These are phyloP conservation scores for Paralichthys olivaceus DNA, from an alignment of 2,113 vertebrate genomes.

Conservation along the genomic window DNA sequence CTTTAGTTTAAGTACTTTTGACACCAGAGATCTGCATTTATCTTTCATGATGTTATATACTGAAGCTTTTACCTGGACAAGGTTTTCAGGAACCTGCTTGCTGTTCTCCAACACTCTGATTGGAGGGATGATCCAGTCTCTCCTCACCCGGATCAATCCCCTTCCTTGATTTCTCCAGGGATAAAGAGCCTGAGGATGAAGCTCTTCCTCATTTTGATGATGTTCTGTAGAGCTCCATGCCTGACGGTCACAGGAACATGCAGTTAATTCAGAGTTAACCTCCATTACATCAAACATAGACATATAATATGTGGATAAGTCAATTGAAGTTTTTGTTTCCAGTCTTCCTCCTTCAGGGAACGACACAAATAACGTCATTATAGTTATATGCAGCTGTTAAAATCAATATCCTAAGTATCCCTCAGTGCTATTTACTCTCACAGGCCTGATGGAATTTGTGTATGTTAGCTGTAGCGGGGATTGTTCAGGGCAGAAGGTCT, in stretches of 20 bases:
- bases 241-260: slow-evolving; percentile 52
- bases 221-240: slow-evolving; percentile 57
- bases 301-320: slow-evolving; percentile 4
- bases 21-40: no score
- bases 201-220: background rate
- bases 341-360: slow-evolving; percentile 16
- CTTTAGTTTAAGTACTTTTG: no score
- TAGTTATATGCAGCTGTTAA: slow-evolving; percentile 66
- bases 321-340: slow-evolving; percentile 19
- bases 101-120: slow-evolving; percentile 94
- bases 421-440: slow-evolving; percentile 44
- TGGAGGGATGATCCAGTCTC: slow-evolving; percentile 97
- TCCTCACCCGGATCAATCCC: slow-evolving; percentile 81
- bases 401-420: slow-evolving; percentile 30
- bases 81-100: slow-evolving; percentile 89
- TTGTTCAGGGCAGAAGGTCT: slow-evolving; percentile 40
- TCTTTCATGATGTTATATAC: no score
- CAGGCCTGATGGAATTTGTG: slow-evolving; percentile 37
- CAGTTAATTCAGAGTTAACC: slow-evolving; percentile 3
- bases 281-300: background rate
- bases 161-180: slow-evolving; percentile 78
- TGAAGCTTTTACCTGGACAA: slow-evolving; percentile 90
- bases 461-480: slow-evolving; percentile 42
- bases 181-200: slow-evolving; percentile 56
- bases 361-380: slow-evolving; percentile 52